Evolutionary conservation across 1,140 invertebrate genomes (phyloP).

Genomic region (Uloborus diversus): DNA sequence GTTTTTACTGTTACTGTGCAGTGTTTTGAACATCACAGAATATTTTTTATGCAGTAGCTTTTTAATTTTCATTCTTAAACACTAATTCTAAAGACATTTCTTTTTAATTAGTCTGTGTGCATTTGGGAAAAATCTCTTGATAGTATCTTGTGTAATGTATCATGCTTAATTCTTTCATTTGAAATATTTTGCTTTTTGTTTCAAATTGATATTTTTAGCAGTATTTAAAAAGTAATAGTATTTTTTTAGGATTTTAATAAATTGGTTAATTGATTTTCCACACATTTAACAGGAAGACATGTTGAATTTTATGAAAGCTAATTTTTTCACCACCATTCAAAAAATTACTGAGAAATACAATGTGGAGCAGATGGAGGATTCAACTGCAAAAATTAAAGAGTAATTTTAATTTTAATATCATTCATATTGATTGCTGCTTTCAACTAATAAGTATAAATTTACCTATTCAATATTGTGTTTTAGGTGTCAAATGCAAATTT

Average conservation of each 20-base stretch:
- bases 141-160: too few relatives aligned
- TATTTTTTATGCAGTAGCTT: too few relatives aligned
- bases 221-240: too few relatives aligned
- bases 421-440: neutral
- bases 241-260: neutral
- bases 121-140: too few relatives aligned
- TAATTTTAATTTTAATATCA: neutral
- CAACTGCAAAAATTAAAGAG: conserved; percentile 3
- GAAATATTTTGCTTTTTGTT: too few relatives aligned
- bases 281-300: conserved; percentile 6
- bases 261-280: neutral
- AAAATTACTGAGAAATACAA: conserved; percentile 19
- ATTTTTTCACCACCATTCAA: neutral
- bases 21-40: too few relatives aligned
- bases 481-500: conserved; percentile 20
- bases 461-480: neutral
- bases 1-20: too few relatives aligned
- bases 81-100: too few relatives aligned
- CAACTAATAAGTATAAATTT: neutral
- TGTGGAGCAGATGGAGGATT: neutral
- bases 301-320: conserved; percentile 18
- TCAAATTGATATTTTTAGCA: neutral
- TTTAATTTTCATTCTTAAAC: too few relatives aligned
- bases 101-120: too few relatives aligned
- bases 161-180: too few relatives aligned